Conservation (phyloP, 2,888 invertebrate species). For the Luperina testacea region DNA sequence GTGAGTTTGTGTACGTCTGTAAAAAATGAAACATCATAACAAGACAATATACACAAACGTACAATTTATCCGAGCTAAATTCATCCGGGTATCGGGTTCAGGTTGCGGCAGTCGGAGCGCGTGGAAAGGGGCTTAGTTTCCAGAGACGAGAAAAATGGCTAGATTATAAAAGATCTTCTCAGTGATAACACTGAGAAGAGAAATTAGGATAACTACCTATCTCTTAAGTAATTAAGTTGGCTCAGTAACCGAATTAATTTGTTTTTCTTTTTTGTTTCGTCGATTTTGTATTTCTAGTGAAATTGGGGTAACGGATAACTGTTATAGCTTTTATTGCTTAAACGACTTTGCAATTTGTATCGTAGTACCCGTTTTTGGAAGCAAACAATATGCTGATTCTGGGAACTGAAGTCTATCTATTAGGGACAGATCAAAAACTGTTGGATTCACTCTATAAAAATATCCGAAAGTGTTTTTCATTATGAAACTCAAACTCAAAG, state of each 20-base stretch:
- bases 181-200: constrained; percentile 6
- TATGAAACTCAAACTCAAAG: too few relatives aligned
- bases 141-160: neutral
- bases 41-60: neutral
- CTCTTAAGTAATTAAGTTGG: constrained; percentile 30
- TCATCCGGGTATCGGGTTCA: neutral
- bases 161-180: constrained; percentile 18
- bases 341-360: neutral
- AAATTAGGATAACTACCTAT: constrained; percentile 20
- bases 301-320: neutral
- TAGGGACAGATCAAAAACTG: neutral
- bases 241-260: constrained; percentile 13
- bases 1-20: neutral
- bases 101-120: neutral
- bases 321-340: neutral
- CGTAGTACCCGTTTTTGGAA: neutral
- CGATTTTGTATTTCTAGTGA: neutral
- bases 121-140: neutral
- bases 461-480: neutral
- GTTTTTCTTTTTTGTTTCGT: neutral
- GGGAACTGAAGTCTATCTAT: neutral
- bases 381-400: neutral
- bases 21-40: neutral
- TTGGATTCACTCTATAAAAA: neutral
- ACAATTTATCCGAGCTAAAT: neutral